These are phyloP conservation scores for Microplitis mediator DNA, from an alignment of 1,140 invertebrate species.

Conservation along the genomic window DNA sequence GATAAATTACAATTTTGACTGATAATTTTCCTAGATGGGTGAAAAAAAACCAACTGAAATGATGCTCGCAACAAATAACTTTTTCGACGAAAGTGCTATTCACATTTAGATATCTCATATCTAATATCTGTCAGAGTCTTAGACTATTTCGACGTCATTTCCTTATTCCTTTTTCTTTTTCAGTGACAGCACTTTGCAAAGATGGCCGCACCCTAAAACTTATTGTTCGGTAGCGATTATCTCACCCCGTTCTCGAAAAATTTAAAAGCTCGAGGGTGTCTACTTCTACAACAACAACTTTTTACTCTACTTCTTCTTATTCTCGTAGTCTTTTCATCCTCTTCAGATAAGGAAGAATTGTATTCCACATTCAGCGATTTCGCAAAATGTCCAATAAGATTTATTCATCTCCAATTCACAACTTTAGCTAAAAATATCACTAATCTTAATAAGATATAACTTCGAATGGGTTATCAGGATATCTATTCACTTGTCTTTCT, in stretches of 20 bases:
- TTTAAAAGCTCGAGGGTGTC: not conserved
- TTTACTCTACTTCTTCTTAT: not conserved
- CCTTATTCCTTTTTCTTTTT: not conserved
- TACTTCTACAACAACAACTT: slow-evolving; percentile 2
- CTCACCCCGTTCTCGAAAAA: slow-evolving; percentile 20
- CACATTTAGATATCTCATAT: too few relatives aligned
- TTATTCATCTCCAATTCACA: not conserved
- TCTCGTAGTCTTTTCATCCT: not conserved
- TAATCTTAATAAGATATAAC: too few relatives aligned
- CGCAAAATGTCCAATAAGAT: not conserved
- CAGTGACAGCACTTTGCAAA: not conserved
- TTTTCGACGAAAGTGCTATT: not conserved
- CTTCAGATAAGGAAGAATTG: slow-evolving; percentile 30
- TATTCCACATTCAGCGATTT: slow-evolving; percentile 33
- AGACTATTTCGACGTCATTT: not conserved
- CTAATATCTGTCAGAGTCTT: not conserved
- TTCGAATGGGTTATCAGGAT: too few relatives aligned
- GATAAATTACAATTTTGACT: too few relatives aligned
- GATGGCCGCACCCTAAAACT: slow-evolving; percentile 20
- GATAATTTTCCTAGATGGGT: too few relatives aligned
- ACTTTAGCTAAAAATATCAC: too few relatives aligned
- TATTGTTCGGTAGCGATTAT: slow-evolving; percentile 34
- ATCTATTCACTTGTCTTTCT: too few relatives aligned
- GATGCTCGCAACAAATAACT: too few relatives aligned
- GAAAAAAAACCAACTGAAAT: too few relatives aligned